These are phyloP conservation scores for Arenaria interpres DNA, from an alignment of 2,113 vertebrate species.

Conservation along the genomic window DNA sequence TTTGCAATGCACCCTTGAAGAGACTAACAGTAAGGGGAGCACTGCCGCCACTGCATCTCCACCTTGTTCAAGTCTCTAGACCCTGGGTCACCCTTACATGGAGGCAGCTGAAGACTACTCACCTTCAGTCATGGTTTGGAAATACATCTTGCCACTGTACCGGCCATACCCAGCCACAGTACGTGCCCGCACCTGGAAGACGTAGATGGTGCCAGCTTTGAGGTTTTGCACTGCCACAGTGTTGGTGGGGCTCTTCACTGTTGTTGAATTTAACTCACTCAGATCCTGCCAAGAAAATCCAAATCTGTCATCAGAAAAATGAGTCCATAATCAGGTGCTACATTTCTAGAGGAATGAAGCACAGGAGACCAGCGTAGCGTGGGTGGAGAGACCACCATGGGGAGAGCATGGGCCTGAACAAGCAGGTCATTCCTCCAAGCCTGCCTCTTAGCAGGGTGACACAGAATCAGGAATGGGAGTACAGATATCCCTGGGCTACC, in stretches of 20 bases:
- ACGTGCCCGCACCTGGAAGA: constrained; percentile 94
- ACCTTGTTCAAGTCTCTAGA: not conserved
- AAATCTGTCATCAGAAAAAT: not conserved
- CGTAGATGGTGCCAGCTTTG: constrained; percentile 91
- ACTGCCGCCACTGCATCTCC: not conserved
- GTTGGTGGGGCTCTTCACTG: constrained; percentile 92
- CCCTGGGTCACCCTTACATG: no score
- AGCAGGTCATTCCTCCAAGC: not conserved
- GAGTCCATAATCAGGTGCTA: accelerated
- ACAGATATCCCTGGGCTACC: no score
- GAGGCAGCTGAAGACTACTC: constrained; percentile 52
- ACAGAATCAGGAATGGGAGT: not conserved
- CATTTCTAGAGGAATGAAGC: not conserved
- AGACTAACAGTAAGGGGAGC: not conserved
- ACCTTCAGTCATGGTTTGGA: constrained; percentile 98
- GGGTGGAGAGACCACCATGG: not conserved
- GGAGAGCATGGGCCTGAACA: not conserved
- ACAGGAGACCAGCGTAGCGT: not conserved
- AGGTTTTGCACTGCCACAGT: constrained; percentile 87
- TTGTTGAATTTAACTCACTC: constrained; percentile 88
- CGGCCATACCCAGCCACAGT: constrained; percentile 95
- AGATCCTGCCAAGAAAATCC: constrained; percentile 78
- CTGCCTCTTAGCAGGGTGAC: not conserved
- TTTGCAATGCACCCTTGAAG: not conserved
- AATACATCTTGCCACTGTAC: constrained; percentile 97